Percentiles rank a stretch among this genome's conserved stretches.
Conservation (phyloP, 2,113 vertebrate genomes). For the Sakesphorus luctuosus region DNA sequence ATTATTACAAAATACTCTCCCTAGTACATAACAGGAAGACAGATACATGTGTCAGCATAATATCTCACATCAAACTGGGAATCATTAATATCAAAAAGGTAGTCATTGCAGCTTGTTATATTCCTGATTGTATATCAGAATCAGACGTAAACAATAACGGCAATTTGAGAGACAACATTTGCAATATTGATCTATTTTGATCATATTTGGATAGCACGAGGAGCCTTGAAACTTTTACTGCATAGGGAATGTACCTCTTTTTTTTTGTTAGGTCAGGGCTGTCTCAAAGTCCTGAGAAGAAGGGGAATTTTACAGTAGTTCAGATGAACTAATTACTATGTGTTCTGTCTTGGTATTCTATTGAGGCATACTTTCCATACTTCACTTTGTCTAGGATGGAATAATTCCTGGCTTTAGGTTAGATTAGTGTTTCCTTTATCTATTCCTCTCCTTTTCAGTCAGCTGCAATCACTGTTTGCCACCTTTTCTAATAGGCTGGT, state of each 20-base stretch:
- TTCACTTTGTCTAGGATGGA: background rate
- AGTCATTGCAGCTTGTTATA: background rate
- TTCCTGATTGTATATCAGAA: background rate
- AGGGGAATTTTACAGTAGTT: background rate
- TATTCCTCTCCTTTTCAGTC: background rate
- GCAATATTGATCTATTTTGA: background rate
- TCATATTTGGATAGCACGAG: background rate
- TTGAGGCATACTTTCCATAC: background rate
- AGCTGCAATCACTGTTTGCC: background rate
- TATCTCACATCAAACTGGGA: slow-evolving; percentile 5
- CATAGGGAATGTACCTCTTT: background rate
- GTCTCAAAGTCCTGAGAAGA: background rate
- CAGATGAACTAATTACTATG: background rate
- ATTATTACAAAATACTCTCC: background rate
- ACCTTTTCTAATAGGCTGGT: background rate
- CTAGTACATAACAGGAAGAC: slow-evolving; percentile 1
- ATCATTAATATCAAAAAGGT: background rate
- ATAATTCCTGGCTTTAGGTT: background rate
- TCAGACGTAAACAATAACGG: background rate
- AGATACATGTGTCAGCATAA: background rate
- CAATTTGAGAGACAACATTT: background rate
- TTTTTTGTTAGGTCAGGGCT: background rate
- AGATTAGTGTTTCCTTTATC: background rate
- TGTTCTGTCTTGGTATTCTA: background rate
- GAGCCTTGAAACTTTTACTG: background rate